Evolutionary conservation across 2,113 vertebrate genomes (phyloP).

Genomic region (Candoia aspera): DNA sequence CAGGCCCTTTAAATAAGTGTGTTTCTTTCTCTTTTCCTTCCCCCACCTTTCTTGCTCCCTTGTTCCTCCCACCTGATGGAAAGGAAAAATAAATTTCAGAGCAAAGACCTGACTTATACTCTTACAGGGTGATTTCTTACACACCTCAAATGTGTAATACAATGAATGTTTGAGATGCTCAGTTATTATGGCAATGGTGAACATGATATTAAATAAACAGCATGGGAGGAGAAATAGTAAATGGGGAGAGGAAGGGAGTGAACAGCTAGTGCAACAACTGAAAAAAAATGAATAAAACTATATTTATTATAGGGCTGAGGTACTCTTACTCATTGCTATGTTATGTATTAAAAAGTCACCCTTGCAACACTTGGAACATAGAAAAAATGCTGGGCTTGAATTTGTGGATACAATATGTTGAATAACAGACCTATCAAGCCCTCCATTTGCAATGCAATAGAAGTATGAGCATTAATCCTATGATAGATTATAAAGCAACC

Average conservation of each 20-base stretch:
- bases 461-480: background rate
- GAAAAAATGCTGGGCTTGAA: background rate
- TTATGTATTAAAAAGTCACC: background rate
- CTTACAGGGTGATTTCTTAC: background rate
- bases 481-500: background rate
- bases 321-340: background rate
- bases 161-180: background rate
- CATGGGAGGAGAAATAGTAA: background rate
- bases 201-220: conserved; percentile 3
- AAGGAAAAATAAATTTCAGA: background rate
- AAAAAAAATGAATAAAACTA: background rate
- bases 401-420: background rate
- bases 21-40: background rate
- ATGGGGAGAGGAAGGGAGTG: background rate
- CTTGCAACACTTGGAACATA: background rate
- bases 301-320: background rate
- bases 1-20: background rate
- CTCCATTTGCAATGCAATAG: background rate
- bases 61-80: background rate
- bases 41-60: background rate
- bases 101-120: background rate
- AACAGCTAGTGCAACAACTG: background rate
- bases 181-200: background rate
- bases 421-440: background rate
- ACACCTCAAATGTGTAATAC: background rate